Percentiles rank a stretch among this genome's conserved stretches.
phyloP scores from a whole-genome alignment of 37 sponge, comb jelly and placozoan species.

The Halisarca cf. caerulea region DNA sequence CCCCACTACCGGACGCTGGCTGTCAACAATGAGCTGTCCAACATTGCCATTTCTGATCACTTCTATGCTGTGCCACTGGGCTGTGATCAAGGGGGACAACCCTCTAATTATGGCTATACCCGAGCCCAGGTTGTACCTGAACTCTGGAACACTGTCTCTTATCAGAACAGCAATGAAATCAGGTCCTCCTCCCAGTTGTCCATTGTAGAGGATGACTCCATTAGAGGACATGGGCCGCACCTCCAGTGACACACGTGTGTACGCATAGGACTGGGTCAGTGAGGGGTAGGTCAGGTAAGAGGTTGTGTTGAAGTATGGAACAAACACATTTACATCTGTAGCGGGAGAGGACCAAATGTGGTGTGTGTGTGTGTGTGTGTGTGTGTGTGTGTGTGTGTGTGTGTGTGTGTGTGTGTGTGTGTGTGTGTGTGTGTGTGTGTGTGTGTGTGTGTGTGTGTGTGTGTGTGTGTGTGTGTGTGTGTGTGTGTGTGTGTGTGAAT shows the following conservation, averaged over 20 bases:
- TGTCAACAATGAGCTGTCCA: slow-evolving; percentile 55
- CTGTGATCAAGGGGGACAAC: slow-evolving; percentile 10
- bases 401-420: too few species aligned
- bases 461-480: too few species aligned
- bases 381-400: too few species aligned
- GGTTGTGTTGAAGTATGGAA: slow-evolving; percentile 36
- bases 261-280: slow-evolving; percentile 37
- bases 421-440: too few species aligned
- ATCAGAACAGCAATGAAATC: slow-evolving; percentile 64
- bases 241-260: slow-evolving; percentile 45
- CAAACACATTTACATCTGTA: slow-evolving; percentile 23
- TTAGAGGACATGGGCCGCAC: slow-evolving; percentile 32
- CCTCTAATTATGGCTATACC: slow-evolving; percentile 39
- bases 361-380: too few species aligned
- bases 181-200: slow-evolving; percentile 12
- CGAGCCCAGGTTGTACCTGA: slow-evolving; percentile 49
- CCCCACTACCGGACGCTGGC: slow-evolving; percentile 24
- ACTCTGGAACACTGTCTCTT: slow-evolving; percentile 36
- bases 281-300: slow-evolving; percentile 33
- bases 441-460: too few species aligned
- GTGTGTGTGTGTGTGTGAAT: too few species aligned
- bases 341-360: too few species aligned
- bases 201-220: slow-evolving; percentile 56
- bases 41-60: slow-evolving; percentile 31
- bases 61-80: slow-evolving; percentile 62